Evolutionary conservation across 2,797 vertebrate species (phyloP), one percentile per base, ranked within the genome.

Genomic region (Aplochiton taeniatus): DNA sequence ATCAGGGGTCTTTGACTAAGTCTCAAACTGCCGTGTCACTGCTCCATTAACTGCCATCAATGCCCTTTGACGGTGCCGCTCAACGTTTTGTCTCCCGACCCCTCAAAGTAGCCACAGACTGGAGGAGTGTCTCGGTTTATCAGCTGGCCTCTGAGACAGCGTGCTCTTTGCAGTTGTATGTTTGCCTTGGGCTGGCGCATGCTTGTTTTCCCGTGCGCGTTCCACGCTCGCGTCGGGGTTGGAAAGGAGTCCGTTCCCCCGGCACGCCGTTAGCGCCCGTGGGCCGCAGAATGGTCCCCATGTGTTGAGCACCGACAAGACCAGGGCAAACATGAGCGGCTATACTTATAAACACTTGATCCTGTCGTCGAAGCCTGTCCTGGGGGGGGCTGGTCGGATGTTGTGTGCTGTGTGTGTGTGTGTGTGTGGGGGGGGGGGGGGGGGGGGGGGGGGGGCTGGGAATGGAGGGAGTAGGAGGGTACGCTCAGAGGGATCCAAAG

Each of bases 181-280:
- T 90, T 83, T 88, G 67, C 43, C 46, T 81, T 80, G 81, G 81
- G 83, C 78, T 72, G 78, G 55, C 59, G 58, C 49, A 14, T 74
- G 68, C 66, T 77, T 80, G 66, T 64, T 66, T 80, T 82, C 68
- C 51, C 66, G 72, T 73, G 62, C 65, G 57, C 76, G 57, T 70
- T 77, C 70, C 43, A 55, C 43, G 59, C 56, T 62, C 69, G 20
- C 62, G 63, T 74, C 53, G n/a, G 60, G 77, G 16, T 4, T 63
- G 72, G 72, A 76, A 86, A 84, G 76, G 75, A 12, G 42, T 62
- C 65, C 56, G 56, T 70, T 84, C 75, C 63, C 65, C 63, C 43
- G 63, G 69, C 71, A 51, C 80, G 80, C 78, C 80, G 83, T 80
- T 63, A 87, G 81, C 75, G 79, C 69, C 62, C 62, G 71, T 19